phyloP scores from a whole-genome alignment of 1,140 invertebrate genomes.

The Samia ricini region DNA sequence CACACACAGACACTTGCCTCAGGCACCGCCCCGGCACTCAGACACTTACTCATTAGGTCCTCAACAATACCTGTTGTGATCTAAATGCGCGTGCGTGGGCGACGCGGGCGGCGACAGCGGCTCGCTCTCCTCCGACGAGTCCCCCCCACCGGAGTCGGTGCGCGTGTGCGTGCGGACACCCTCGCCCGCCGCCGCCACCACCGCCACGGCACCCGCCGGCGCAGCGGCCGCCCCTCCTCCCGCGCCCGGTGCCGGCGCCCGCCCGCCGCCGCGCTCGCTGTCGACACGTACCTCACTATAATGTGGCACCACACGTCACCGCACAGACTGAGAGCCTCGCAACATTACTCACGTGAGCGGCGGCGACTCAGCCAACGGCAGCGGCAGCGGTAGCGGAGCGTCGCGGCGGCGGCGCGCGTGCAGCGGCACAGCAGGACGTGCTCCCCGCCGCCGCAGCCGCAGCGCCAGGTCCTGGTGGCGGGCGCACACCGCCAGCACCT shows the following conservation, averaged over 20 bases:
- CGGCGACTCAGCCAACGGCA: too few relatives aligned
- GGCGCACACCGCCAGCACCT: slow-evolving; percentile 12
- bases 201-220: neutral
- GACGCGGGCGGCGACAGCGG: slow-evolving; percentile 54
- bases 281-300: neutral
- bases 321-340: too few relatives aligned
- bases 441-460: slow-evolving; percentile 35
- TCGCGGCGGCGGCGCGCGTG: slow-evolving; percentile 25
- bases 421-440: slow-evolving; percentile 22
- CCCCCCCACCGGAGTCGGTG: slow-evolving; percentile 12
- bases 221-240: neutral
- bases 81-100: slow-evolving; percentile 37
- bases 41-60: neutral
- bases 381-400: slow-evolving; percentile 14
- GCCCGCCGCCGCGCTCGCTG: neutral
- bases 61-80: slow-evolving; percentile 34
- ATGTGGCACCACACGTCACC: neutral
- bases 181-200: neutral
- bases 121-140: slow-evolving; percentile 44
- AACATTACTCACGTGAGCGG: slow-evolving; percentile 2
- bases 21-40: neutral
- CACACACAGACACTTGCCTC: neutral
- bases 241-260: slow-evolving; percentile 1
- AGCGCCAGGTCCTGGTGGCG: slow-evolving; percentile 30
- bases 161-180: slow-evolving; percentile 8